Evolutionary conservation across 2,797 vertebrate species (phyloP).

Genomic region (Trachurus trachurus): DNA sequence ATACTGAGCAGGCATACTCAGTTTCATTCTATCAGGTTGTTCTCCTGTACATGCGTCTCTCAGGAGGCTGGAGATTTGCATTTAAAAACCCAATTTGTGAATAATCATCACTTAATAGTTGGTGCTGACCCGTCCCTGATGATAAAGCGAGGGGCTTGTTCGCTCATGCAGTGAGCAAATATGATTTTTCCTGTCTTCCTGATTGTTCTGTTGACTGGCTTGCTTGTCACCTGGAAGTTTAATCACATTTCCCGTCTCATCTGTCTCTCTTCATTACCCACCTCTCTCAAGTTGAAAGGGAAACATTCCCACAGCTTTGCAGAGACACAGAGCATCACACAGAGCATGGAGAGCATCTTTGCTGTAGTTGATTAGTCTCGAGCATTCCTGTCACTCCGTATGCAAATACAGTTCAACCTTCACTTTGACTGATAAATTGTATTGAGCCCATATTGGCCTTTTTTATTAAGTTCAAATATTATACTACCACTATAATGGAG

Average conservation of each 20-base stretch:
- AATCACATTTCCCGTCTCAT: slow-evolving; percentile 59
- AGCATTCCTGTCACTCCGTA: slow-evolving; percentile 40
- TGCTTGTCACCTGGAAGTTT: slow-evolving; percentile 42
- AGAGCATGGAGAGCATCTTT: slow-evolving; percentile 9
- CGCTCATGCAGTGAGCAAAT: slow-evolving; percentile 27
- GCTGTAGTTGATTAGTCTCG: slow-evolving; percentile 46
- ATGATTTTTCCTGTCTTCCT: slow-evolving; percentile 42
- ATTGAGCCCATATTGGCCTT: neutral
- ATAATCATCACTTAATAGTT: neutral
- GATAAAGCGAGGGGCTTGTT: slow-evolving; percentile 1
- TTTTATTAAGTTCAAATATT: slow-evolving; percentile 26
- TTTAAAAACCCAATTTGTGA: neutral
- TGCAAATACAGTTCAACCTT: slow-evolving; percentile 42
- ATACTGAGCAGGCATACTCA: neutral
- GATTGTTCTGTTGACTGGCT: slow-evolving; percentile 50
- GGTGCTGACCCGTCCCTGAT: neutral
- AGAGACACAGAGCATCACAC: slow-evolving; percentile 5
- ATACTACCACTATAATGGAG: neutral
- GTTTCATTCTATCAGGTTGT: neutral
- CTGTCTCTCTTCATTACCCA: slow-evolving; percentile 56
- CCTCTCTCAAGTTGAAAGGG: slow-evolving; percentile 58
- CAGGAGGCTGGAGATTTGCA: neutral
- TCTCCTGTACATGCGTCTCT: neutral
- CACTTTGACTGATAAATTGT: slow-evolving; percentile 6
- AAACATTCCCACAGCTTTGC: slow-evolving; percentile 37